Conservation (phyloP, 2,888 invertebrate genomes). For the Campoletis raptor region DNA sequence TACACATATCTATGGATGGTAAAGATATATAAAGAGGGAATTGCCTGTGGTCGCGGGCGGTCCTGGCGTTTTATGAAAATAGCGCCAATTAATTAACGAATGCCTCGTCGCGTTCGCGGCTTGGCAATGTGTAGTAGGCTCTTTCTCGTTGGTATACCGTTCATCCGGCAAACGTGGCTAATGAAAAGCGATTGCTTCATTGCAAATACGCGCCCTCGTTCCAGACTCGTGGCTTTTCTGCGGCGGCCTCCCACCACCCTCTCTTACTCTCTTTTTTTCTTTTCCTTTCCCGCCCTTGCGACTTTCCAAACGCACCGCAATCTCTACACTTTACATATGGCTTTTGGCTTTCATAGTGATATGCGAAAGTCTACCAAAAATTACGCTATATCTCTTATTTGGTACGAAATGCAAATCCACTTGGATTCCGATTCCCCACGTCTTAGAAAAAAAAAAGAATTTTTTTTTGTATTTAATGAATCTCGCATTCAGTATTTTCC, state of each 20-base stretch:
- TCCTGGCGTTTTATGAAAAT: slow-evolving; percentile 70
- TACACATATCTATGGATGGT: slow-evolving; percentile 3
- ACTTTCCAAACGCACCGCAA: slow-evolving; percentile 53
- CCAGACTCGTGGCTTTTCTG: slow-evolving; percentile 64
- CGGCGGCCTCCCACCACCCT: slow-evolving; percentile 20
- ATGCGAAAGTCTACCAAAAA: slow-evolving; percentile 32
- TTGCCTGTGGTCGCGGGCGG: slow-evolving; percentile 62
- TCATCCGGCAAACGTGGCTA: slow-evolving; percentile 64
- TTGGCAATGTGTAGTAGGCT: slow-evolving; percentile 57
- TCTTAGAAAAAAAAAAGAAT: not conserved
- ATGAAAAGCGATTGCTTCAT: slow-evolving; percentile 72
- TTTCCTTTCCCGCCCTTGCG: slow-evolving; percentile 10
- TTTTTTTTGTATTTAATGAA: not conserved
- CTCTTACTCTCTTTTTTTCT: not conserved
- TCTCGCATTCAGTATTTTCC: not conserved
- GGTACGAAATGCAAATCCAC: slow-evolving; percentile 3
- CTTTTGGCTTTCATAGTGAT: slow-evolving; percentile 24
- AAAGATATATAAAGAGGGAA: slow-evolving; percentile 27
- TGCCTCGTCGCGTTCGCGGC: slow-evolving; percentile 68
- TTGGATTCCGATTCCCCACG: slow-evolving; percentile 2
- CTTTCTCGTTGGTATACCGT: slow-evolving; percentile 34
- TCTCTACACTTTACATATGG: slow-evolving; percentile 36
- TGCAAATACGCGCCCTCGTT: slow-evolving; percentile 62
- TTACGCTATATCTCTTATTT: slow-evolving; percentile 10
- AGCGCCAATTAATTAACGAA: slow-evolving; percentile 73